Evolutionary conservation across 2,113 vertebrate genomes (phyloP), one percentile per base, ranked within the genome.

Genomic region (Trogon surrucura): DNA sequence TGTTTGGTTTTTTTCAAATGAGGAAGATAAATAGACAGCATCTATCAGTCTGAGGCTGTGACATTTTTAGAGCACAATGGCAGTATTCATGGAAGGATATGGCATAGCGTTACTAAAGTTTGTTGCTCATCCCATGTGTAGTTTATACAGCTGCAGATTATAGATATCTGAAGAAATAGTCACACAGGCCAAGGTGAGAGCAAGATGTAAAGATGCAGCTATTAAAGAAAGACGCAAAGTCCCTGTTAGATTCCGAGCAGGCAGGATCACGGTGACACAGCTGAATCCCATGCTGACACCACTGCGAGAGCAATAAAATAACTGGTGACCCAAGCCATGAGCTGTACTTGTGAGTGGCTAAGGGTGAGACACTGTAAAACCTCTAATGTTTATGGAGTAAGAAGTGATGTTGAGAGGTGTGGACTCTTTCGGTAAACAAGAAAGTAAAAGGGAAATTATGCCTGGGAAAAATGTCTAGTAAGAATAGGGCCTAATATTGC

Each of bases 81-180:
- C 51, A 75, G 7, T 85, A 94, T 95, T 96, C 79, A 96, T 47
- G 41, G 62, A 95, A 87, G 13, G 50, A 25, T 88, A 18, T 10
- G 34, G 11, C n/a, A 80, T 3, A 53, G 30, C 61, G 32, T 57
- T 92, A 47, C 64, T 83, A 83, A 94, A 88, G 22, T 21, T 92
- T 94, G 16, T 16, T 91, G 30, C 11, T 80, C 77, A 44, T 91
- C 82, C 85, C 38, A 86, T 2, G 0, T 77, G 14, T 45, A 27
- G 80, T 94, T 97, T 97, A 64, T 83, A 92, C 53, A 93, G 77
- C 58, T 94, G 74, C 62, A 89, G 30, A 58, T 91, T 64, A 77
- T 7, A 61, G 25, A 78, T 85, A 71, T 19, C 47, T 75, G 65
- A 91, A 85, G n/a, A 95, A 95, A 81, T 73, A 73, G 21, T 84